A percentile compares a stretch with the other conserved stretches of the same genome.
These are phyloP conservation scores for Choloepus hoffmanni DNA, from an alignment of 2,113 vertebrate species.

Conservation along the genomic window DNA sequence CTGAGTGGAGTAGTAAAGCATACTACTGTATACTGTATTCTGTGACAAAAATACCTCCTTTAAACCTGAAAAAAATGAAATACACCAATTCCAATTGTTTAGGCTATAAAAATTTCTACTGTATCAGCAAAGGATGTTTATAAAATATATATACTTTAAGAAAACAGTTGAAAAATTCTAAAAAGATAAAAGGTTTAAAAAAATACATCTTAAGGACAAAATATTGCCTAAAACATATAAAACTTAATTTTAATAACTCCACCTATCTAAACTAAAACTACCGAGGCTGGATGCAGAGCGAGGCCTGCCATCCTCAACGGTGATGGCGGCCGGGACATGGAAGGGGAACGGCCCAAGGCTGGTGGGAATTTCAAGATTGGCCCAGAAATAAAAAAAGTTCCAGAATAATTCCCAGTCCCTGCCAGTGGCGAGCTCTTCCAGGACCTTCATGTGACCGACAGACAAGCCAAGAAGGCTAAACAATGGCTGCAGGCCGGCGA, in stretches of 20 bases:
- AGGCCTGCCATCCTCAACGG: not conserved
- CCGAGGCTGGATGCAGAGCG: not conserved
- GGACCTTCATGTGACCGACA: not conserved
- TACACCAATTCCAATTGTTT: constrained; percentile 62
- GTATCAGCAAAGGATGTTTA: constrained; percentile 79
- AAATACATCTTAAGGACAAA: constrained; percentile 78
- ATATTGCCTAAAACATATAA: constrained; percentile 62
- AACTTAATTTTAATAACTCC: constrained; percentile 59
- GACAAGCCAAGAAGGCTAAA: constrained; percentile 44
- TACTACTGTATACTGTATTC: too few species aligned
- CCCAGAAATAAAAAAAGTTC: not conserved
- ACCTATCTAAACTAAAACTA: constrained; percentile 13
- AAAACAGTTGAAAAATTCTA: constrained; percentile 87
- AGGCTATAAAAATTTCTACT: constrained; percentile 78
- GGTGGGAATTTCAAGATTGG: accelerated
- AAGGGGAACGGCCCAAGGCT: too few species aligned
- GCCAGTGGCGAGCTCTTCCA: not conserved
- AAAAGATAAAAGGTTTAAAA: constrained; percentile 83
- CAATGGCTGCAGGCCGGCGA: constrained; percentile 69
- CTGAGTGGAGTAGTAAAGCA: constrained; percentile 62
- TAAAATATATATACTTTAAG: constrained; percentile 88
- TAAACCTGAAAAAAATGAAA: constrained; percentile 81
- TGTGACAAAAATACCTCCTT: constrained; percentile 68
- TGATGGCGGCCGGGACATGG: not conserved
- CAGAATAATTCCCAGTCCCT: not conserved